Conservation (phyloP, 2,888 invertebrate genomes). For the Hemithea aestivaria region DNA sequence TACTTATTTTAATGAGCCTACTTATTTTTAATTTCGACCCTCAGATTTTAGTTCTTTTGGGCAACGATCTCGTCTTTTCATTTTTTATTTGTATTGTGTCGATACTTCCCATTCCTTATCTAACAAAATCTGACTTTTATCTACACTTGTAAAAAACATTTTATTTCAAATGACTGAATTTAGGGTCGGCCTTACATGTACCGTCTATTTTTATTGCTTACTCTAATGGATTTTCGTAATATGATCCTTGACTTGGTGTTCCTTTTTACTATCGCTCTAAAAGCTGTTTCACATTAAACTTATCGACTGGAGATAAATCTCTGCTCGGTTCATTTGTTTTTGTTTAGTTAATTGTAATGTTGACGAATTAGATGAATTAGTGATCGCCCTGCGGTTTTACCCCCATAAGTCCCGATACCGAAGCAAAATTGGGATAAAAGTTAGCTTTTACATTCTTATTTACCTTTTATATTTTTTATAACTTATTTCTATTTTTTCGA, state of each 20-base stretch:
- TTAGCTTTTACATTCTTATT: no score
- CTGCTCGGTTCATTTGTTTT: slow-evolving; percentile 13
- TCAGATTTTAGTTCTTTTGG: no score
- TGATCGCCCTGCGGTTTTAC: no score
- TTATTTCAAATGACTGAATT: slow-evolving; percentile 66
- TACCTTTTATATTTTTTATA: no score
- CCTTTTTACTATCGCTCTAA: slow-evolving; percentile 54
- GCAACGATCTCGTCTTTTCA: no score
- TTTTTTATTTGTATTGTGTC: no score
- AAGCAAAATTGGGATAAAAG: no score
- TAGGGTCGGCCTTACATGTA: slow-evolving; percentile 35
- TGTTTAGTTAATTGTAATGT: slow-evolving; percentile 10
- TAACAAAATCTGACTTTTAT: slow-evolving; percentile 29
- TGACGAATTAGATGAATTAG: slow-evolving; percentile 1
- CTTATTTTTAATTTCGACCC: no score
- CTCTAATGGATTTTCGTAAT: slow-evolving; percentile 76
- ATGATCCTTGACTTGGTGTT: slow-evolving; percentile 65
- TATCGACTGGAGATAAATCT: slow-evolving; percentile 43
- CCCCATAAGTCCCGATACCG: no score
- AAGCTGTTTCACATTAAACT: slow-evolving; percentile 38
- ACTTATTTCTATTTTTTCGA: no score
- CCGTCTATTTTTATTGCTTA: slow-evolving; percentile 70
- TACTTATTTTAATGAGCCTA: no score
- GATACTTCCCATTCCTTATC: slow-evolving; percentile 28
- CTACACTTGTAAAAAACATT: slow-evolving; percentile 34